Evolutionary conservation across 1,140 invertebrate species (phyloP), one percentile per base, ranked within the genome.

Genomic region (Drosophila azteca): DNA sequence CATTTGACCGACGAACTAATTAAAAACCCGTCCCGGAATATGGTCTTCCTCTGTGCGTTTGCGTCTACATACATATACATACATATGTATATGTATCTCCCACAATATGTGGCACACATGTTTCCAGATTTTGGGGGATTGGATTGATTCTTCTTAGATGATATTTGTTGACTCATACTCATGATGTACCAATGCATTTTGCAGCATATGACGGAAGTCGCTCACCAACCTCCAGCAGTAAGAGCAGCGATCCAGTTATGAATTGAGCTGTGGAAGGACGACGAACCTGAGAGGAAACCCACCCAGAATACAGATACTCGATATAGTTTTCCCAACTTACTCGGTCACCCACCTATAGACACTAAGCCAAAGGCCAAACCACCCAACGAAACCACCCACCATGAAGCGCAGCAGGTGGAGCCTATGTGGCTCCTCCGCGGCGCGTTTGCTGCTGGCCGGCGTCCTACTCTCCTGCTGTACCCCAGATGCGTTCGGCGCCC

Each of bases 341-440:
- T 63, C 49, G 22, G 46, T 44, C 41, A 68, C 44, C 50, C 54
- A 77, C 26, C 46, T 78, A 50, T 64, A 61, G 68, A 58, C 45
- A 17, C 2, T 51, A 66, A 59, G 79, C 13, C 9, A 31, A 52
- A 29, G 46, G 35, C 45, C 24, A 50, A 52, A 15, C 55, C 54
- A 64, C 41, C 48, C 60, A 35, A 58, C 46, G 44, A 29, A 15
- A 46, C 9, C 44, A 46, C 5, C 29, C 63, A 69, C 58, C 26
- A 90, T 90, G 89, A 89, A 80, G 68, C 81, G 73, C 76, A 90
- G 67, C 61, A 84, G 79, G 74, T 71, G 89, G 89, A 89, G 89
- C 77, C 74, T 59, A 29, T 59, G 50, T 66, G 71, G 57, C 58
- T 74, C 63, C 74, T 85, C 63, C 70, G 65, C 48, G 55, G 72